Base-by-base conservation (phyloP, 1,140 invertebrate genomes). In the Drosophila mayri region DNA sequence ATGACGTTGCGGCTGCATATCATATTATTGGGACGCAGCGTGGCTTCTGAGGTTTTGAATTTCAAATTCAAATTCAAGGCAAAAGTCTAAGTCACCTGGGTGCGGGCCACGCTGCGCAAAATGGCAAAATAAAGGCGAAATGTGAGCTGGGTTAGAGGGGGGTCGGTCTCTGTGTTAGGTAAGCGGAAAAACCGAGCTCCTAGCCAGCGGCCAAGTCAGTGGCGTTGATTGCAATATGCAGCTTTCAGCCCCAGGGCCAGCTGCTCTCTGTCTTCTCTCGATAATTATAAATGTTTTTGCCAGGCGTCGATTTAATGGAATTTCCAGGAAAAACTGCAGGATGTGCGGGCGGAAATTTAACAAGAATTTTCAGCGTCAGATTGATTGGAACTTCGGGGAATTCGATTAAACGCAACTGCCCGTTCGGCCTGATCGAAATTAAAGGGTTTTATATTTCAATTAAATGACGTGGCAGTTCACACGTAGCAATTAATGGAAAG, bases 1-100 rank as follows among this genome's bases (percentile, higher is more conserved):
- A 40, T 67, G 47, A 76, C 72, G 61, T 40, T 76, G 46, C 46
- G 54, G 54, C 52, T 76, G 73, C 75, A 77, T 77, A 55, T 76
- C 73, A 76, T 77, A 70, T 77, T 78, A 62, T 78, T 70, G 46
- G 74, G 74, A 76, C 73, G 65, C 77, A 58, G 71, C 49, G 54
- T 71, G 62, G 49, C 59, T 52, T 76, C 76, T 67, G 41, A 55
- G 72, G 76, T 47, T 57, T 62, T 58, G 46, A 68, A 75, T 67
- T 79, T 76, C 52, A 46, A 73, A 77, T 73, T 72, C 44, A 9
- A 50, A 72, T 77, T 77, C 66, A 81, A 60, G 72, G 55, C 28
- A 40, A 76, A 70, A 58, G 16, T 55, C 30, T 22, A 20, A 79
- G 63, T 55, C 62, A 67, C 52, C 62, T 50, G 73, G 61, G 61